Base-by-base conservation (phyloP, 92 coral and sea anemone species). In the Heliopora coerulea region DNA sequence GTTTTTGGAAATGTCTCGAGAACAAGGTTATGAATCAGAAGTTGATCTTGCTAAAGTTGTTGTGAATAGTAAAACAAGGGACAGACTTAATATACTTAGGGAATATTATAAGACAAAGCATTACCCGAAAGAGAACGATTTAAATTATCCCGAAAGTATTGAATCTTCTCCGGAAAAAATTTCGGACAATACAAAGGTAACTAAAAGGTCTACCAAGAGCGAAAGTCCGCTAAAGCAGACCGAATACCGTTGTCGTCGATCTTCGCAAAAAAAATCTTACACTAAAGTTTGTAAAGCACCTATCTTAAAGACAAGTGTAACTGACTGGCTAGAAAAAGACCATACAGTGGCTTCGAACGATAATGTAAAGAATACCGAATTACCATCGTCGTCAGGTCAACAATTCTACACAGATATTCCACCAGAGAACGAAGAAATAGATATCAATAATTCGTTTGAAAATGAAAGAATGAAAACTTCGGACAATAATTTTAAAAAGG, bases 1-100 rank as follows among this genome's bases (percentile, higher is more conserved):
- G 19, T 90, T 90, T 56, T 56, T 64, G 49, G 90, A 90, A 48
- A 87, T 90, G 78, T 41, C 79, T 49, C 60, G 66, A 7, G 21
- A 42, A 48, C 86, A 82, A 54, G 90, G 88, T 8, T 88, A 82
- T 75, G 46, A 59, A 29, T 87, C 92, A 73, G 90, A 82, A 54
- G 77, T 82, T 58, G 86, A 83, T 54, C 59, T 90, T 19, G 97
- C 97, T 30, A 49, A 77, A 72, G 80, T 78, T 54, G 79, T 90
- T 0, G 48, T 83, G 25, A 59, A 59, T 11, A 54, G 79, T 41
- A 59, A 50, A 25, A 72, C 56, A 9, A 74, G 27, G 17, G 86
- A 87, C n/a, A 78, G 87, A 44, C 69, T 69, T 39, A 74, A 52
- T 30, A 60, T 85, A 75, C 66, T 90, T 18, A 83, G 72, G 79